phyloP scores from a whole-genome alignment of 1,140 invertebrate species.

The Papilio polytes region DNA sequence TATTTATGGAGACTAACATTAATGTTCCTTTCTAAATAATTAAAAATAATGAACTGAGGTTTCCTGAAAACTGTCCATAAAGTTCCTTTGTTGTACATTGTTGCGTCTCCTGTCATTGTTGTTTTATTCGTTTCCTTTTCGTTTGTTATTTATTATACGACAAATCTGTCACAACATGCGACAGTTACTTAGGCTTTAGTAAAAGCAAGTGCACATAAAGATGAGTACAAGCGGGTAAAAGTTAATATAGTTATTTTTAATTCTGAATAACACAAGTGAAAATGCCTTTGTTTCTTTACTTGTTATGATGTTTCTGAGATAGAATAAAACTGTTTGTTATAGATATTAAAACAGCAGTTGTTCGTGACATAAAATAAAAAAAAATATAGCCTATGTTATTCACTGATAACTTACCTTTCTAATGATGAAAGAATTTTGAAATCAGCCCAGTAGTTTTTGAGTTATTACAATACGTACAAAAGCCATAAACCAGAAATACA shows the following conservation, averaged over 20 bases:
- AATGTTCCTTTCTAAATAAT: conserved; percentile 23
- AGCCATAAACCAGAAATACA: no score
- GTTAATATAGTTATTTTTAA: neutral
- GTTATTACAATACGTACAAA: no score
- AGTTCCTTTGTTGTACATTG: conserved; percentile 27
- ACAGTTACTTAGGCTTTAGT: conserved; percentile 6
- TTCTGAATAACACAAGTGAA: no score
- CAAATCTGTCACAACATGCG: neutral
- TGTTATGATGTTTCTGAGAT: no score
- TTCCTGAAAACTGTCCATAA: conserved; percentile 23
- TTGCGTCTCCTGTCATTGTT: neutral
- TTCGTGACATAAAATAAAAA: no score
- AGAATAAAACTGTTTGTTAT: no score
- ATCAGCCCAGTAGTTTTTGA: no score
- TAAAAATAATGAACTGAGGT: conserved; percentile 19
- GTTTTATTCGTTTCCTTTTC: neutral
- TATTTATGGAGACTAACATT: conserved; percentile 27
- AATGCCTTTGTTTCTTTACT: no score
- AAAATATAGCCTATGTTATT: no score
- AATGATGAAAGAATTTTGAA: no score
- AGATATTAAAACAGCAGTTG: no score
- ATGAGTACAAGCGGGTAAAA: neutral
- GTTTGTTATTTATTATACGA: conserved; percentile 28
- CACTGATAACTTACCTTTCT: no score
- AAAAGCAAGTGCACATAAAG: neutral